Conservation (phyloP, 2,113 vertebrate species). For the Lagenorhynchus albirostris region DNA sequence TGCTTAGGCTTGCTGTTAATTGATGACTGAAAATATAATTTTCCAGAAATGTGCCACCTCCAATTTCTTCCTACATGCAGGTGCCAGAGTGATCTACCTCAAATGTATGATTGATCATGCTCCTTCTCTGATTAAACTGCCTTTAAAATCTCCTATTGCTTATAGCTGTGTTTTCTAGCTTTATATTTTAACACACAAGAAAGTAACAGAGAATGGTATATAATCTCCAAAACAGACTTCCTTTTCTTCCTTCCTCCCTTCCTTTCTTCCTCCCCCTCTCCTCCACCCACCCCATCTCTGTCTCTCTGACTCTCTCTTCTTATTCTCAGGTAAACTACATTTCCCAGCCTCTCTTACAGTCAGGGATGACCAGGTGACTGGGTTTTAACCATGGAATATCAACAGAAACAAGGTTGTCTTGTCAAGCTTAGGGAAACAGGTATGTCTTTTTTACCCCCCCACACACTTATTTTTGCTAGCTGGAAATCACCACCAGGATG, state of each 20-base stretch:
- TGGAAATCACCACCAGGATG: background rate
- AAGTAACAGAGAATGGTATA: background rate
- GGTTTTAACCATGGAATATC: background rate
- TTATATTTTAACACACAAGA: background rate
- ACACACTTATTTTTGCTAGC: background rate
- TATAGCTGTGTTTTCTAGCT: background rate
- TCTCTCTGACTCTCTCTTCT: background rate
- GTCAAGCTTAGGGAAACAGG: background rate
- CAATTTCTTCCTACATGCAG: constrained; percentile 7
- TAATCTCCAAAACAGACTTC: background rate
- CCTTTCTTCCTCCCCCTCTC: no score
- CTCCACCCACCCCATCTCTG: background rate
- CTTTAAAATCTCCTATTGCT: background rate
- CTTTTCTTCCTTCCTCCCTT: accelerated
- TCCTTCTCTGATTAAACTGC: constrained; percentile 16
- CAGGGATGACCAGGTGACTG: background rate
- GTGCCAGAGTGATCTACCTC: background rate
- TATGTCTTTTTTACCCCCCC: background rate
- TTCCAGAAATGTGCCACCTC: constrained; percentile 12
- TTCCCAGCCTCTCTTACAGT: background rate
- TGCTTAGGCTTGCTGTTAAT: constrained; percentile 5
- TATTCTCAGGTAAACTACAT: background rate
- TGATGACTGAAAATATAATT: constrained; percentile 27
- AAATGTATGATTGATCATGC: background rate
- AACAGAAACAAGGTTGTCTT: background rate